These are phyloP conservation scores for Sarcoramphus papa DNA, from an alignment of 2,797 vertebrate species.

Conservation along the genomic window DNA sequence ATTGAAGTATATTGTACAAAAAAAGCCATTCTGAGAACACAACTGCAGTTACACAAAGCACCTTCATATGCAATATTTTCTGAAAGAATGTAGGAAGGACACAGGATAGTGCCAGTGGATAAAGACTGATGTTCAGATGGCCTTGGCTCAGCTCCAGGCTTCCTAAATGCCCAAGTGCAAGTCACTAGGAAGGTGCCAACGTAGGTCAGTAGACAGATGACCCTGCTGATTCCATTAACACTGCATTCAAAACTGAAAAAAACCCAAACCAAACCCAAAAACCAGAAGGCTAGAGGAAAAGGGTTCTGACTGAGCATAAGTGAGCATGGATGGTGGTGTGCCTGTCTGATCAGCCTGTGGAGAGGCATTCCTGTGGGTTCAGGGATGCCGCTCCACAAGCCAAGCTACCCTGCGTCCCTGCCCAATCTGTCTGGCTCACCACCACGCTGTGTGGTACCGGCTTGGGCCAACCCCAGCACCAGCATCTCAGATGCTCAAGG, in stretches of 20 bases:
- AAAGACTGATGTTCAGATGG: neutral
- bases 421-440: neutral
- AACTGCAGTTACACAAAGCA: neutral
- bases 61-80: neutral
- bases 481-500: neutral
- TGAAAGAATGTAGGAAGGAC: neutral
- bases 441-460: accelerated
- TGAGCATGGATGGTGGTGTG: neutral
- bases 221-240: neutral
- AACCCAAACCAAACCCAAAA: neutral
- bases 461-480: neutral
- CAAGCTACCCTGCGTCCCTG: neutral
- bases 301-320: neutral
- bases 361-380: neutral
- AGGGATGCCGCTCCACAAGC: neutral
- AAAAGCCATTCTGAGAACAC: neutral
- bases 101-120: neutral
- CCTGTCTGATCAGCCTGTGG: neutral
- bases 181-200: neutral
- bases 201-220: neutral
- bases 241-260: neutral
- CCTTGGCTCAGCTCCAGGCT: neutral
- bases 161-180: neutral
- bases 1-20: neutral
- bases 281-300: neutral